These are phyloP conservation scores for Zelostemma sp. DNA, from an alignment of 1,140 invertebrate genomes.

Conservation along the genomic window DNA sequence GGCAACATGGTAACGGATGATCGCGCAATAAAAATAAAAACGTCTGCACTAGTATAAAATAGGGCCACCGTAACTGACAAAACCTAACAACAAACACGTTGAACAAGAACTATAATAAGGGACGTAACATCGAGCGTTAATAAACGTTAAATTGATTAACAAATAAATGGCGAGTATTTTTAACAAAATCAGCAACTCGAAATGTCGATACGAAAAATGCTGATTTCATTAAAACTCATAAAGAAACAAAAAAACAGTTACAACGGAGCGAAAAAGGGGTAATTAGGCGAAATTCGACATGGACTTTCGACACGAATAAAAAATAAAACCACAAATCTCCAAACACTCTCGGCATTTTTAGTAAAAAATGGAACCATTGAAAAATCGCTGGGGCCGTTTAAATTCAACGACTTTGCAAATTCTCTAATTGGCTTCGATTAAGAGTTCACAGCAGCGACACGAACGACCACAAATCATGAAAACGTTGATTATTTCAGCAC, in stretches of 20 bases:
- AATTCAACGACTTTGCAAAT: neutral
- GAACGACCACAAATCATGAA: constrained; percentile 29
- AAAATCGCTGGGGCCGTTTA: too few species aligned
- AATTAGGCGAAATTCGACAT: neutral
- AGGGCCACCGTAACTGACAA: constrained; percentile 31
- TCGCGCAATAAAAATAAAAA: constrained; percentile 29
- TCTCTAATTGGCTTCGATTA: neutral
- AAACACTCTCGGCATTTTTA: neutral
- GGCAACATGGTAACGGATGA: constrained; percentile 23
- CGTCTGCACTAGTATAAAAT: constrained; percentile 26
- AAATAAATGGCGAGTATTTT: constrained; percentile 8
- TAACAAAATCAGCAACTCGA: constrained; percentile 21
- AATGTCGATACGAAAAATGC: constrained; percentile 8
- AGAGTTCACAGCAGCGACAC: neutral
- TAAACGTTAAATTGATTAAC: constrained; percentile 18
- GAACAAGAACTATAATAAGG: constrained; percentile 25
- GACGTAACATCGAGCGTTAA: constrained; percentile 22
- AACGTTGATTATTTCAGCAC: constrained; percentile 37
- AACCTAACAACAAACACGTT: constrained; percentile 35
- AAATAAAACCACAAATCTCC: constrained; percentile 2
- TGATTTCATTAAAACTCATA: neutral
- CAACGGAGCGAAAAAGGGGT: neutral
- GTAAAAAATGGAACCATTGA: neutral
- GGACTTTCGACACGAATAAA: neutral
- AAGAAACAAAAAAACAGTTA: neutral